Percentiles rank a stretch among this genome's conserved stretches.
phyloP scores from a whole-genome alignment of 1,140 invertebrate species.

The Cryptotermes secundus region DNA sequence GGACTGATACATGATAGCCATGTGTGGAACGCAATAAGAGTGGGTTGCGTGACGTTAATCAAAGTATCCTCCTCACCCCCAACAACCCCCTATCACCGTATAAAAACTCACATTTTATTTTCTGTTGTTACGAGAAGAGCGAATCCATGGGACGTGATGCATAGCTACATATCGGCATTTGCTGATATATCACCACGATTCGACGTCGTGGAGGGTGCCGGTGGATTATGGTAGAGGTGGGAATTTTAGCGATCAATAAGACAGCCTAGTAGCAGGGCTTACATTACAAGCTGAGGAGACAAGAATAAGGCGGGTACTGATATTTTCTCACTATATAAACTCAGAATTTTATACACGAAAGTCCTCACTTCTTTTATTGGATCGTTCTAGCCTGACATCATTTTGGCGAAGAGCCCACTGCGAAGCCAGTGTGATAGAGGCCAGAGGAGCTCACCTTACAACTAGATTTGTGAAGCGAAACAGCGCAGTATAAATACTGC shows the following conservation, averaged over 20 bases:
- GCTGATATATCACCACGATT: not conserved
- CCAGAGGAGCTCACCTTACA: not conserved
- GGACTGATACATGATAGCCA: not conserved
- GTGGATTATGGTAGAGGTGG: not conserved
- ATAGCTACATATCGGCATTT: not conserved
- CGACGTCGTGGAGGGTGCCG: not conserved
- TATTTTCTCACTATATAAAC: conserved; percentile 17
- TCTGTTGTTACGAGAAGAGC: not conserved
- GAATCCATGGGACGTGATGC: not conserved
- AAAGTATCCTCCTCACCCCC: not conserved
- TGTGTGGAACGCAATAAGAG: not conserved
- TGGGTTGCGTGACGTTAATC: not conserved
- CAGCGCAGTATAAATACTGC: no score
- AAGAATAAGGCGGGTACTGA: not conserved
- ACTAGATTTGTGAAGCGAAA: not conserved
- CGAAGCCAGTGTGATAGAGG: not conserved
- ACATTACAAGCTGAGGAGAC: not conserved
- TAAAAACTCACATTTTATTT: conserved; percentile 8
- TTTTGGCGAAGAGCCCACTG: not conserved
- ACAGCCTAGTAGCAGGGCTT: not conserved
- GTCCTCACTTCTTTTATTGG: not conserved
- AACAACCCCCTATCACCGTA: not conserved
- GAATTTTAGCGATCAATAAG: not conserved
- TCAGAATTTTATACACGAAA: not conserved
- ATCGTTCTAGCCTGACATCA: not conserved